phyloP scores from a whole-genome alignment of 1,140 invertebrate species.

The Agrilus planipennis region DNA sequence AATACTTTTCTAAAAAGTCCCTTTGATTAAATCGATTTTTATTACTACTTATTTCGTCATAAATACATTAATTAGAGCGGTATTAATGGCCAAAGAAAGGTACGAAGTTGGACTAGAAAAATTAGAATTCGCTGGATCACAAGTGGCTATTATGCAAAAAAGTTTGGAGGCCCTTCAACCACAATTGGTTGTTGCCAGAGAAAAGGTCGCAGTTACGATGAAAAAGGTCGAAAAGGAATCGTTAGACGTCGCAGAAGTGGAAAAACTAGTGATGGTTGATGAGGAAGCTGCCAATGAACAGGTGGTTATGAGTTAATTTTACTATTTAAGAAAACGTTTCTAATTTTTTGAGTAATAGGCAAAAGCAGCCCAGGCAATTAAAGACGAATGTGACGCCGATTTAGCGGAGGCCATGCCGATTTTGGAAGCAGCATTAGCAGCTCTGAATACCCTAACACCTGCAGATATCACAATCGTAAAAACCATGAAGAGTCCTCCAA shows the following conservation, averaged over 20 bases:
- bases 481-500: slow-evolving; percentile 95
- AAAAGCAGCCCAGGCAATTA: slow-evolving; percentile 73
- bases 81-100: slow-evolving; percentile 51
- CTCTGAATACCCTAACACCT: slow-evolving; percentile 83
- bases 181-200: slow-evolving; percentile 71
- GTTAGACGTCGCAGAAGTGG: slow-evolving; percentile 68
- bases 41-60: not conserved
- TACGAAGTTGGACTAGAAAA: slow-evolving; percentile 83
- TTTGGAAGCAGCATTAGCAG: slow-evolving; percentile 76
- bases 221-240: slow-evolving; percentile 71
- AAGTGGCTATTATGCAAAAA: slow-evolving; percentile 77
- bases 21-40: not conserved
- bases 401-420: slow-evolving; percentile 89
- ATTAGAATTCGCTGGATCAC: slow-evolving; percentile 67
- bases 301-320: not conserved
- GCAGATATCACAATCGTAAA: slow-evolving; percentile 91
- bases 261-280: slow-evolving; percentile 50
- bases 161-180: slow-evolving; percentile 79
- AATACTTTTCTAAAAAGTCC: slow-evolving; percentile 1
- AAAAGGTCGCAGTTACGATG: slow-evolving; percentile 70
- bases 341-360: slow-evolving; percentile 35
- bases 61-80: slow-evolving; percentile 38
- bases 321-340: not conserved
- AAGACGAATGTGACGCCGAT: slow-evolving; percentile 90
- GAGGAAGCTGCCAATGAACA: slow-evolving; percentile 49